phyloP scores from a whole-genome alignment of 1,140 invertebrate genomes.

The Cotesia glomerata region DNA sequence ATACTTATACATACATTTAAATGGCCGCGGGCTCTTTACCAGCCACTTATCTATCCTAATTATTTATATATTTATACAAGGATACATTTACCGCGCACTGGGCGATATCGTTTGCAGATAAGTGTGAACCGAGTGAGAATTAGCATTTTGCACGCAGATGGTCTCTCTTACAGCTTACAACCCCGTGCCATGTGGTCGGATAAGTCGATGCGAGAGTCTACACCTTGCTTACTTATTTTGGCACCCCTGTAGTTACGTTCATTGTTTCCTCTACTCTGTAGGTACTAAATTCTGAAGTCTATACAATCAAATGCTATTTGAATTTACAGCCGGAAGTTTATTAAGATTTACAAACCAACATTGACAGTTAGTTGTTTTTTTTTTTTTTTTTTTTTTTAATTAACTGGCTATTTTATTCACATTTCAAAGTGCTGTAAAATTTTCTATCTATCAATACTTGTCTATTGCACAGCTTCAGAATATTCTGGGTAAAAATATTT shows the following conservation, averaged over 20 bases:
- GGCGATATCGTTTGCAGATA: constrained; percentile 26
- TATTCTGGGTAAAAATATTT: no score
- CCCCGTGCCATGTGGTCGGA: constrained; percentile 32
- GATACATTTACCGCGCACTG: not conserved
- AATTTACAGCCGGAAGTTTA: constrained; percentile 7
- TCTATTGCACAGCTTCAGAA: not conserved
- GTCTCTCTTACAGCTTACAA: constrained; percentile 21
- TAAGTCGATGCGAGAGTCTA: constrained; percentile 31
- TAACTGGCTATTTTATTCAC: no score
- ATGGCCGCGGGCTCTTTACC: no score
- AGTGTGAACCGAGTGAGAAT: constrained; percentile 35
- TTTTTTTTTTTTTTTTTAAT: not conserved
- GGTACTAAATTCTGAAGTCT: not conserved
- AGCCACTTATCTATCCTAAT: no score
- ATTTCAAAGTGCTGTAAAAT: no score
- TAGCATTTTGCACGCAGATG: constrained; percentile 50
- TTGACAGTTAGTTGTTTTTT: not conserved
- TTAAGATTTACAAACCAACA: not conserved
- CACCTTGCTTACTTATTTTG: constrained; percentile 29
- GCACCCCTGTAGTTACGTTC: constrained; percentile 14
- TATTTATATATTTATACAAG: no score
- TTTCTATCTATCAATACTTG: not conserved
- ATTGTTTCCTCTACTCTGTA: constrained; percentile 13
- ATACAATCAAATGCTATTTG: constrained; percentile 19
- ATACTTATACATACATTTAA: no score